A percentile compares a stretch with the other conserved stretches of the same genome.
Conservation (phyloP, 2,113 vertebrate genomes). For the Sceloporus tristichus region DNA sequence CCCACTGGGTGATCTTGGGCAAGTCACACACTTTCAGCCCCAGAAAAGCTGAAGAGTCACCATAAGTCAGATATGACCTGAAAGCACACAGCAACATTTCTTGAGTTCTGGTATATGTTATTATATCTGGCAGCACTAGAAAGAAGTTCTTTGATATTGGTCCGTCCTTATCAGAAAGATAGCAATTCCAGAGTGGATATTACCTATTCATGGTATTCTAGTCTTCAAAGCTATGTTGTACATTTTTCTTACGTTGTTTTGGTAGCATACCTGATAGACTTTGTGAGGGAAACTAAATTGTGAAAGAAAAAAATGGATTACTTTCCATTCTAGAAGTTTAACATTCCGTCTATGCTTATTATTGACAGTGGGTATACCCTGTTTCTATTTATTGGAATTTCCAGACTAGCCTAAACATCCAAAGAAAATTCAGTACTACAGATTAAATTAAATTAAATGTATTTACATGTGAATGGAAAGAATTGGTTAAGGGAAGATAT, state of each 20-base stretch:
- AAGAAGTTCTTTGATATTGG: neutral
- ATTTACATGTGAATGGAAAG: neutral
- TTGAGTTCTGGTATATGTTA: neutral
- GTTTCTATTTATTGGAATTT: neutral
- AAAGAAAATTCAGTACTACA: neutral
- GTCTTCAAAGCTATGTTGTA: neutral
- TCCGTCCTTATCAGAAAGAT: neutral
- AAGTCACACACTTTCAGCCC: no score
- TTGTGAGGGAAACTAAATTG: neutral
- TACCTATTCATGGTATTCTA: neutral
- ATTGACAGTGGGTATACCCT: neutral
- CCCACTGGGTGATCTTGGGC: no score
- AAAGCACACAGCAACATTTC: no score
- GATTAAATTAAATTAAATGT: neutral
- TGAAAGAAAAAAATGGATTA: neutral
- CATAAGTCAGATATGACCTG: no score
- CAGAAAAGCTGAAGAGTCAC: no score
- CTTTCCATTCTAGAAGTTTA: neutral
- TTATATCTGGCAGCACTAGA: neutral
- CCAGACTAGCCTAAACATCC: neutral
- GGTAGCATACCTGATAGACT: neutral
- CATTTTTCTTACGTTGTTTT: neutral
- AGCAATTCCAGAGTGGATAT: neutral
- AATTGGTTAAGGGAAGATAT: neutral
- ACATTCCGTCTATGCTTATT: neutral